Percentiles rank a stretch among this genome's conserved stretches.
These are phyloP conservation scores for Drosophila tani DNA, from an alignment of 1,140 invertebrate genomes.

Conservation along the genomic window DNA sequence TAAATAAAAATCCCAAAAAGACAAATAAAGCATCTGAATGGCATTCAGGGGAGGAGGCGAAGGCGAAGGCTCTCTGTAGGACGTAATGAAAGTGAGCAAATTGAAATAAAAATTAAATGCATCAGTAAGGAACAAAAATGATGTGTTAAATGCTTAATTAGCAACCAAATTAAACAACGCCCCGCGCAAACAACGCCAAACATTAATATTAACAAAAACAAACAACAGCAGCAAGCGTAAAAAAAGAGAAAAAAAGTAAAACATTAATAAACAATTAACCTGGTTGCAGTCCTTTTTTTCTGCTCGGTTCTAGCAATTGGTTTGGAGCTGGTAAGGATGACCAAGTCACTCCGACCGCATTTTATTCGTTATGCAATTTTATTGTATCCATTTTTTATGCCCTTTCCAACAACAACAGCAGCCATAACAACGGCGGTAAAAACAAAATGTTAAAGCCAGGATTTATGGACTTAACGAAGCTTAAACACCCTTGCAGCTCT, in stretches of 20 bases:
- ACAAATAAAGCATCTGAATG: slow-evolving; percentile 42
- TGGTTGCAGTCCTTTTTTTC: slow-evolving; percentile 30
- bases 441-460: background rate
- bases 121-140: slow-evolving; percentile 32
- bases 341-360: slow-evolving; percentile 55
- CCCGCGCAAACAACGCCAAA: slow-evolving; percentile 31
- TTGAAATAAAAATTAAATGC: slow-evolving; percentile 58
- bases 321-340: slow-evolving; percentile 21
- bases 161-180: slow-evolving; percentile 65
- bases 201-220: slow-evolving; percentile 35
- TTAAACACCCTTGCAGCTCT: background rate
- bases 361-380: slow-evolving; percentile 69
- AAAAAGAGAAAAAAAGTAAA: slow-evolving; percentile 35
- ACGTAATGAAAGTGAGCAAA: slow-evolving; percentile 39
- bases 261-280: slow-evolving; percentile 69
- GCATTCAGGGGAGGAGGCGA: background rate
- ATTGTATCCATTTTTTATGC: slow-evolving; percentile 66
- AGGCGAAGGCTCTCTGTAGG: background rate
- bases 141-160: slow-evolving; percentile 75
- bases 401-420: slow-evolving; percentile 19
- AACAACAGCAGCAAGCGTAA: slow-evolving; percentile 6
- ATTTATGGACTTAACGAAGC: background rate
- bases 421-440: slow-evolving; percentile 28
- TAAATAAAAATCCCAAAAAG: slow-evolving; percentile 58
- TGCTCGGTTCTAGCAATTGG: slow-evolving; percentile 25